Evolutionary conservation across 1,140 invertebrate genomes (phyloP).

Genomic region (Macrosteles quadrilineatus): DNA sequence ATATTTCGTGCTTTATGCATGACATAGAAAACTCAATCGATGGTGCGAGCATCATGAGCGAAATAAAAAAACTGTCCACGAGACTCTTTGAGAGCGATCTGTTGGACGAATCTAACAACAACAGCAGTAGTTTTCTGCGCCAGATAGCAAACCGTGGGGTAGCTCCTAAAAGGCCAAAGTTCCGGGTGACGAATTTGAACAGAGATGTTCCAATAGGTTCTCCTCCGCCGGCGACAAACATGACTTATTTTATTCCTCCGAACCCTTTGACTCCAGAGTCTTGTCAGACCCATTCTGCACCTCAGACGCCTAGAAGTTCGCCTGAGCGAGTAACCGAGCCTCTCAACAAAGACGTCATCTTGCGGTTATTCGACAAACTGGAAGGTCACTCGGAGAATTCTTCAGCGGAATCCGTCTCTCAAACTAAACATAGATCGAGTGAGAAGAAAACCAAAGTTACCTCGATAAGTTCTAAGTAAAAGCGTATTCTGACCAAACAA

Average conservation of each 20-base stretch:
- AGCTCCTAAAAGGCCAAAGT: slow-evolving; percentile 39
- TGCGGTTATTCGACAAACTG: slow-evolving; percentile 62
- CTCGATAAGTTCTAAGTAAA: neutral
- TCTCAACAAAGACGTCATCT: slow-evolving; percentile 57
- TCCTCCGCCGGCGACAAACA: slow-evolving; percentile 37
- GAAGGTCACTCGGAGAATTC: neutral
- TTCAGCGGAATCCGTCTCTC: neutral
- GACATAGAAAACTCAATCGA: slow-evolving; percentile 54
- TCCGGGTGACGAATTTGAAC: slow-evolving; percentile 41
- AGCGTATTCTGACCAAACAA: neutral
- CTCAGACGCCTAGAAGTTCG: slow-evolving; percentile 30
- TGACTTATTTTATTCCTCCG: slow-evolving; percentile 33
- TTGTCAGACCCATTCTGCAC: slow-evolving; percentile 31
- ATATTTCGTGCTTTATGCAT: slow-evolving; percentile 65
- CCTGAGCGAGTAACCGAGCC: slow-evolving; percentile 25
- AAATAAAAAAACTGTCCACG: slow-evolving; percentile 76
- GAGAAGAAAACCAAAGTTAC: neutral
- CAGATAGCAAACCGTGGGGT: slow-evolving; percentile 34
- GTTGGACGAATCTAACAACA: slow-evolving; percentile 57
- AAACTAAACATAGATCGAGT: neutral
- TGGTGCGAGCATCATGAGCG: slow-evolving; percentile 69
- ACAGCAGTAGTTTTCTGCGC: slow-evolving; percentile 42
- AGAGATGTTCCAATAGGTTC: slow-evolving; percentile 42
- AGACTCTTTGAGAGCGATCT: slow-evolving; percentile 67
- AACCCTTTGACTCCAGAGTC: slow-evolving; percentile 13